Base-by-base conservation (phyloP, 92 coral and sea anemone genomes). In the Actinernus sp. region DNA sequence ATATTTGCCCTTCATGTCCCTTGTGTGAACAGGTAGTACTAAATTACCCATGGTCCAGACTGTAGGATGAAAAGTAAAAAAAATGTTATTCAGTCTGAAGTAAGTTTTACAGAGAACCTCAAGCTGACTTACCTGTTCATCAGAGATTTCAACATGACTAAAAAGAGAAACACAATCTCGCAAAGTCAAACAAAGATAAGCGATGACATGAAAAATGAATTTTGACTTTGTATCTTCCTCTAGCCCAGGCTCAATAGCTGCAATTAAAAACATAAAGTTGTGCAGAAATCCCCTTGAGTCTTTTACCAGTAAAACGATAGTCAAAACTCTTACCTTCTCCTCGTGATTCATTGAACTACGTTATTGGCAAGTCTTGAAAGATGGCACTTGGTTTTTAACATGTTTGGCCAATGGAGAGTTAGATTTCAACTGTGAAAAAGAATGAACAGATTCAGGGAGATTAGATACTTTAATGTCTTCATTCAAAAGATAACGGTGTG, bases 231-330 rank as follows among this genome's bases (percentile, higher is more conserved):
- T 54, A n/a, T 13, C 9, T 17, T 67, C 33, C 24, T 55, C 22
- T 46, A 55, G 48, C 7, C 51, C 34, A 36, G 37, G 17, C 50
- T 76, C 84, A 31, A 66, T 26, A 14, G 76, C 67, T 30, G 38
- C 64, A 82, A 82, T 65, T 3, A 82, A 24, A 3, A 20, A 66
- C 83, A 82, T 82, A 58, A 74, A 82, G 61, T 82, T 34, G 0
- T 56, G 57, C 43, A 66, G 61, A 75, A 66, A 57, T 13, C 44
- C 36, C 65, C 79, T 69, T 0, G 84, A 76, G 26, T 83, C 84
- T 67, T 41, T 56, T 57, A 55, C 66, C 66, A 26, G 61, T 55
- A 31, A 55, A 55, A 0, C 41, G 0, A n/a, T 13, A 55, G 20
- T 55, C 61, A 31, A 55, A 31, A 28, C 54, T 60, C 33, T 46